phyloP scores from a whole-genome alignment of 2,797 vertebrate species.

The Hybognathus amarus region DNA sequence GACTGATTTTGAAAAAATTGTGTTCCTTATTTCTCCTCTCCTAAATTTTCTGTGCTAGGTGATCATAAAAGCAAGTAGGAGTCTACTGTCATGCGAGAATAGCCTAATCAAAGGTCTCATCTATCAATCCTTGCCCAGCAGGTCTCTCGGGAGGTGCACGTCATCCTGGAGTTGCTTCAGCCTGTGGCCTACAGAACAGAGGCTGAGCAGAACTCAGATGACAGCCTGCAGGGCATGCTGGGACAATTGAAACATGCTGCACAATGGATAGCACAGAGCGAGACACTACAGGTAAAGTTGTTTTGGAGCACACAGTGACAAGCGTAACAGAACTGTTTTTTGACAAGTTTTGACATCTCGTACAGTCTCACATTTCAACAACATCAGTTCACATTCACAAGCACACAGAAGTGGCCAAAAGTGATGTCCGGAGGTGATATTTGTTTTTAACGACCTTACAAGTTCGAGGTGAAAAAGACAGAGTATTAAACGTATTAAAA shows the following conservation, averaged over 20 bases:
- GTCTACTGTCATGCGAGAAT: no score
- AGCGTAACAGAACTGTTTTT: slow-evolving; percentile 4
- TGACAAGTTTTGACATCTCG: background rate
- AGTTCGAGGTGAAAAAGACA: no score
- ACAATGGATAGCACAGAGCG: slow-evolving; percentile 63
- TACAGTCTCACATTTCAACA: background rate
- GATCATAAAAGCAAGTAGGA: no score
- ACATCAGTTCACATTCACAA: background rate
- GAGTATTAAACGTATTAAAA: no score
- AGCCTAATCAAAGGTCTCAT: no score
- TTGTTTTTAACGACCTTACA: background rate
- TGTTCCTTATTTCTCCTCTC: no score
- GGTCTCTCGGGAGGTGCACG: slow-evolving; percentile 62
- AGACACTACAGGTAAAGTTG: slow-evolving; percentile 70
- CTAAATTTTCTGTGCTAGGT: no score
- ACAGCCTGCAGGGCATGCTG: slow-evolving; percentile 67
- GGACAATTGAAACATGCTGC: slow-evolving; percentile 71
- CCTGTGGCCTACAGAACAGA: slow-evolving; percentile 40
- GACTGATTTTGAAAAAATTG: no score
- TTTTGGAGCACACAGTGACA: background rate
- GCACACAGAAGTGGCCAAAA: background rate
- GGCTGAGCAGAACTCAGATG: slow-evolving; percentile 40
- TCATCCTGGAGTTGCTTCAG: slow-evolving; percentile 50
- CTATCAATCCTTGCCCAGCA: slow-evolving; percentile 63
- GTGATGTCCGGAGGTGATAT: background rate